Base-by-base conservation (phyloP, 2,113 vertebrate genomes). In the Sinocyclocheilus anophthalmus region DNA sequence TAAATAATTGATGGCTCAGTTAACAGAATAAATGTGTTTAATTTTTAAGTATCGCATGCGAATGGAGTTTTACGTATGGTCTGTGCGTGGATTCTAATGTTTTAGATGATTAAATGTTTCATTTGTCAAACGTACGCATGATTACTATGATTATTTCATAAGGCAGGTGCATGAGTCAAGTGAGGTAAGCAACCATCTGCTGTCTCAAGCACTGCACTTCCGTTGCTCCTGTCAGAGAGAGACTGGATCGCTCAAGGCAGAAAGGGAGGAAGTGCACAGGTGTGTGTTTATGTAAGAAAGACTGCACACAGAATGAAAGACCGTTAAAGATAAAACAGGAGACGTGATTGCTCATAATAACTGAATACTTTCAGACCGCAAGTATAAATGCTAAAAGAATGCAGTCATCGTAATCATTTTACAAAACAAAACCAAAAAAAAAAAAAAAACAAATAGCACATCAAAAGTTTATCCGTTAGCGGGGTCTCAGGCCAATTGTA, bases 111-210 rank as follows among this genome's bases (percentile, higher is more conserved):
- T 73, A 69, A 84, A 57, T 24, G 42, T 84, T 48, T 24, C 48
- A 63, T 67, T 26, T 86, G 42, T 33, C 30, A 20, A 73, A 81
- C 42, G 69, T 45, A 12, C 26, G 26, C 12, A 61, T 86, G 72
- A 82, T 82, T 75, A 45, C 33, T 76, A 65, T 82, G 70, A 86
- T 82, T 82, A 85, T 85, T 70, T 57, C 73, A 84, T 84, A 67
- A 73, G 59, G 76, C 86, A 84, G 82, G 86, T 84, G 86, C 76
- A 24, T 22, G 63, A 85, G 83, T 85, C 84, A 85, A 81, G 45
- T 55, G 59, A 88, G 84, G 84, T 82, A 77, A 83, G 69, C 26
- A 78, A 55, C 87, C 77, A 84, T 88, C 87, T 88, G 87, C 72
- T 72, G 20, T 81, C 53, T 84, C 33, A n/a, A 42, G 26, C 67